Evolutionary conservation across 2,797 vertebrate genomes (phyloP), one percentile per base, ranked within the genome.

Genomic region (Sphenodon punctatus): DNA sequence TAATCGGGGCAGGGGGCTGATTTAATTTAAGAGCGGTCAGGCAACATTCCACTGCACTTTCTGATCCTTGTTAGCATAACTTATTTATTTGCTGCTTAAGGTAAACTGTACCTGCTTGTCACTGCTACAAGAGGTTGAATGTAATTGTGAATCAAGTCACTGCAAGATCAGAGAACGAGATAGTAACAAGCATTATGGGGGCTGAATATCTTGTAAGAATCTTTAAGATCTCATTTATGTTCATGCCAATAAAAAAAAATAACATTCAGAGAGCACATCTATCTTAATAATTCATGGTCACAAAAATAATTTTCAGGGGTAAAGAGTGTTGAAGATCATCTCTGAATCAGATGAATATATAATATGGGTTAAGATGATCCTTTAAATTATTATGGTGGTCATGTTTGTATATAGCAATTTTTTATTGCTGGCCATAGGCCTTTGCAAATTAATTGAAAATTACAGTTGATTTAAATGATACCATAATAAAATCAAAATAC

Each of bases 61-160:
- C 88, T 69, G 70, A 6, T 1, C 48, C n/a, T n/a, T n/a, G n/a
- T n/a, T n/a, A n/a, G n/a, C n/a, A n/a, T n/a, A n/a, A n/a, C n/a
- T n/a, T n/a, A n/a, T n/a, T n/a, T n/a, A n/a, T n/a, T n/a, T n/a
- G n/a, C n/a, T n/a, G n/a, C n/a, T n/a, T n/a, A n/a, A n/a, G n/a
- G n/a, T n/a, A n/a, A n/a, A n/a, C n/a, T n/a, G n/a, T n/a, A n/a
- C n/a, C n/a, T n/a, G n/a, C n/a, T n/a, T n/a, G n/a, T n/a, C n/a
- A n/a, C n/a, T n/a, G n/a, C n/a, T n/a, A n/a, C n/a, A n/a, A n/a
- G n/a, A n/a, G n/a, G 27, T 27, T 80, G 78, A 61, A 63, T 59
- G 53, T 73, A 83, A 61, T 78, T 74, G 82, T 56, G 71, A 70
- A 83, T 42, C 13, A 73, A 27, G 23, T 73, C 22, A 30, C 36